Evolutionary conservation across 2,797 vertebrate genomes (phyloP), one percentile per base, ranked within the genome.

Genomic region (Schizothorax lantsangensis): DNA sequence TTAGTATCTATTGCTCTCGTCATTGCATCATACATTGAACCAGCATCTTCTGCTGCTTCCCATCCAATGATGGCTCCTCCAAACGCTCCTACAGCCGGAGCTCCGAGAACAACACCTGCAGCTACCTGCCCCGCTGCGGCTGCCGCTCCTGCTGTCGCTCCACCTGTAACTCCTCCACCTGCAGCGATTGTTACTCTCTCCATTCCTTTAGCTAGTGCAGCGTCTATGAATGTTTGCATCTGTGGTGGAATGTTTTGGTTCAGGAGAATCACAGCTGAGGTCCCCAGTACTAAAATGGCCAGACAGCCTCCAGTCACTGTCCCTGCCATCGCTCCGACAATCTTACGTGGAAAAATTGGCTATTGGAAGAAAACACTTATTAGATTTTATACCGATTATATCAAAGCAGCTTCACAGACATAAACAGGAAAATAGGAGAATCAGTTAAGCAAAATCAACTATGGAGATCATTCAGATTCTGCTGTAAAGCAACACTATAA

Each of bases 161-260:
- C 54, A 9, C 47, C 14, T 49, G 54, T 57, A 57, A 57, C 54
- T 57, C 19, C 54, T 21, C 54, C 2, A 0, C 54, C 54, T 19
- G 1, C 2, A 21, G 7, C 6, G 2, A 54, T 23, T 23, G 21
- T 57, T 3, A 8, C 6, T 3, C 0, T 2, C 21, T 49, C 14
- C 14, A 15, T 15, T 49, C 14, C 54, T 54, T 21, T 54, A 54
- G 2, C 8, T 23, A 57, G 17, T 54, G 52, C 52, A 54, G 52
- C 17, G 1, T 54, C 17, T 19, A 54, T 54, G 5, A 54, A 19
- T 54, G 17, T 7, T 6, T 54, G 5, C 6, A 54, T 54, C 6
- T 0, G 0, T 54, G 52, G 0, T 54, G 52, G 6, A 19, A 54
- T 54, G 0, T 19, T 7, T 19, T 54, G 17, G 5, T 6, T 54